Conservation (phyloP, 2,888 invertebrate species). For the Stictocephala bisonia region DNA sequence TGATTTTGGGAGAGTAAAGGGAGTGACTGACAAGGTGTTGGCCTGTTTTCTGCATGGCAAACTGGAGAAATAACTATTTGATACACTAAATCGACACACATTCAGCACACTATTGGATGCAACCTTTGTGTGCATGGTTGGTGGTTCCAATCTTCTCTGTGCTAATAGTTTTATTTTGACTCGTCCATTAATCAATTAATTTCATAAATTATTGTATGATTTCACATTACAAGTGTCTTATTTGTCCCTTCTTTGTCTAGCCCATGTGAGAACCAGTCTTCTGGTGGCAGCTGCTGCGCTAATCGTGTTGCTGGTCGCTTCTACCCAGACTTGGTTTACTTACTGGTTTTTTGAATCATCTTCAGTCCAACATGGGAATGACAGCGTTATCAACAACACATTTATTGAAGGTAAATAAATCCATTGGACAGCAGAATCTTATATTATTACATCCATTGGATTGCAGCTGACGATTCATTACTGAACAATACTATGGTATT, state of each 20-base stretch:
- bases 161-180: no score
- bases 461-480: no score
- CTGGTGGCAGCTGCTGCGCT: not conserved
- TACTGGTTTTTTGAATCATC: not conserved
- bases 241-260: not conserved
- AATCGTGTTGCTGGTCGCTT: slow-evolving; percentile 1
- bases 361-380: not conserved
- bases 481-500: no score
- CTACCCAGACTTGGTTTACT: slow-evolving; percentile 12
- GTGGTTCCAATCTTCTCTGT: no score
- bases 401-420: slow-evolving; percentile 2
- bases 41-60: no score
- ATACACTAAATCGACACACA: no score
- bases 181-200: no score
- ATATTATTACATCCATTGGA: not conserved
- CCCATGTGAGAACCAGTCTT: slow-evolving; percentile 7
- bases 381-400: not conserved
- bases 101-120: no score
- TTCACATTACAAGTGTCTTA: not conserved
- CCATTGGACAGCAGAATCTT: not conserved
- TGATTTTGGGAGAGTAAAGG: no score
- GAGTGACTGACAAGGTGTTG: no score
- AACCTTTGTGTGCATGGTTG: no score
- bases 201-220: not conserved
- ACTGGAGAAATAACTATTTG: no score